Conservation (phyloP, 2,113 vertebrate genomes). For the Apteryx owenii region DNA sequence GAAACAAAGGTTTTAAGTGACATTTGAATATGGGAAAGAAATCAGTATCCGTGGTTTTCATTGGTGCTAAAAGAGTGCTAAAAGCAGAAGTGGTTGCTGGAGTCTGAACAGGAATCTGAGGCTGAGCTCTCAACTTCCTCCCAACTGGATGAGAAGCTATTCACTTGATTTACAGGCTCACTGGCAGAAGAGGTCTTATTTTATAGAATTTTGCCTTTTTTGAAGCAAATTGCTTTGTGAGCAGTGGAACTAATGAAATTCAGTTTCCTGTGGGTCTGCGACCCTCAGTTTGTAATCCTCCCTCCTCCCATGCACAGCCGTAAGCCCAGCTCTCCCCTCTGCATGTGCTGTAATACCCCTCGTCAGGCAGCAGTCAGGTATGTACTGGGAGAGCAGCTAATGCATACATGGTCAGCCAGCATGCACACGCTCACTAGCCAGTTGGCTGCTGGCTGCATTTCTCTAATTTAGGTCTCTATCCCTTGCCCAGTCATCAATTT, state of each 20-base stretch:
- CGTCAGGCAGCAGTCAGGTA: neutral
- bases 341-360: neutral
- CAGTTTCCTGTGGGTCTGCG: neutral
- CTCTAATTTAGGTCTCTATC: neutral
- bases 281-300: neutral
- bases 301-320: neutral
- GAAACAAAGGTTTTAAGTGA: constrained; percentile 21
- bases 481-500: neutral
- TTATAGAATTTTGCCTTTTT: neutral
- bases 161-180: constrained; percentile 1
- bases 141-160: neutral
- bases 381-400: neutral
- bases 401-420: neutral
- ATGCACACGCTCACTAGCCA: neutral
- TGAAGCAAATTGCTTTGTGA: neutral
- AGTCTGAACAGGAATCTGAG: constrained; percentile 24
- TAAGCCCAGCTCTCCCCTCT: neutral
- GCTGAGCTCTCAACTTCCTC: constrained; percentile 23
- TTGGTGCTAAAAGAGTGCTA: neutral
- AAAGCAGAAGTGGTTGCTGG: constrained; percentile 59
- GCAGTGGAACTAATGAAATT: neutral
- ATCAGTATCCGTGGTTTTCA: neutral
- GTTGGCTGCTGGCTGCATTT: neutral
- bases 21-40: neutral
- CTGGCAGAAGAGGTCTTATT: neutral